A percentile compares a stretch with the other conserved stretches of the same genome.
Conservation (phyloP, 2,888 invertebrate genomes). For the Xestia rhomboidea region DNA sequence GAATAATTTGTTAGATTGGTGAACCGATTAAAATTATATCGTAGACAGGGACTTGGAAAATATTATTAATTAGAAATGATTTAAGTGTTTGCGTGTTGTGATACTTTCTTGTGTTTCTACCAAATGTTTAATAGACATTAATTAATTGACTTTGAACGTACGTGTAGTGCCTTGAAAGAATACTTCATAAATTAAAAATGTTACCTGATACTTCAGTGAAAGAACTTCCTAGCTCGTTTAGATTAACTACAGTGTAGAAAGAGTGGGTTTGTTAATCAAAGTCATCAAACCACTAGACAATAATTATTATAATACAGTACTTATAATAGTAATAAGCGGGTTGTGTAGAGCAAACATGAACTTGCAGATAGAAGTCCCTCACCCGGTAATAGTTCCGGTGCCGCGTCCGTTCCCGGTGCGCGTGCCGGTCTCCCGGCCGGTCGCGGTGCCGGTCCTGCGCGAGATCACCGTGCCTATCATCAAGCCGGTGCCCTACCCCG, state of each 20-base stretch:
- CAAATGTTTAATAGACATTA: constrained; percentile 15
- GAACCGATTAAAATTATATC: constrained; percentile 37
- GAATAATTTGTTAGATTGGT: constrained; percentile 31
- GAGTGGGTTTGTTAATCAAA: neutral
- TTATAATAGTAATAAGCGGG: constrained; percentile 52
- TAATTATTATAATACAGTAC: constrained; percentile 22
- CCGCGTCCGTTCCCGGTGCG: constrained; percentile 94
- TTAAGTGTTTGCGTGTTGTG: constrained; percentile 50
- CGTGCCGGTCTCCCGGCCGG: constrained; percentile 93
- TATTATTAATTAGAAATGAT: constrained; percentile 45
- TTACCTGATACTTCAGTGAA: neutral
- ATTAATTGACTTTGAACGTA: constrained; percentile 6
- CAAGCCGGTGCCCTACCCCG: constrained; percentile 92
- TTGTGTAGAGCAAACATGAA: constrained; percentile 67
- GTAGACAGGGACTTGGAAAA: constrained; percentile 31
- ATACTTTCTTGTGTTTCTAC: constrained; percentile 40
- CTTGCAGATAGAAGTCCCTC: constrained; percentile 93
- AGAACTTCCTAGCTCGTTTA: neutral
- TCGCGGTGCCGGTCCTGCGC: constrained; percentile 92
- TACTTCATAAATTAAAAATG: neutral
- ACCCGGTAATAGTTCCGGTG: constrained; percentile 94
- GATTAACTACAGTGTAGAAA: neutral
- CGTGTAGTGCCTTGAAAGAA: neutral
- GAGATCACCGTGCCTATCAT: constrained; percentile 91
- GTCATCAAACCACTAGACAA: neutral